These are phyloP conservation scores for Papilio demoleus DNA, from an alignment of 2,888 invertebrate species.

Conservation along the genomic window DNA sequence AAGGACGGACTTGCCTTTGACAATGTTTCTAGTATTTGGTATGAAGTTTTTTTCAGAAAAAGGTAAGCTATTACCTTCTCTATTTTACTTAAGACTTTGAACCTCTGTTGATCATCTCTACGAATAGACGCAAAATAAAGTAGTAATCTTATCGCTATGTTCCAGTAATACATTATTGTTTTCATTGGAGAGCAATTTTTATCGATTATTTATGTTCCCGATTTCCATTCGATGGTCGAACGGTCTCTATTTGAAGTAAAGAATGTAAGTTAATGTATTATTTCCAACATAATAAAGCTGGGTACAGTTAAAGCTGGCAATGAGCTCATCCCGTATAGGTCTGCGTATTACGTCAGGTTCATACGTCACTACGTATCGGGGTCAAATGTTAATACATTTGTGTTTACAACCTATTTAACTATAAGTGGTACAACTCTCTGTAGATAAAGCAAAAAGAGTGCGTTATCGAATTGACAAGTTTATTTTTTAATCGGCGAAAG, in stretches of 20 bases:
- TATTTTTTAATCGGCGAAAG: constrained; percentile 12
- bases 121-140: too few species aligned
- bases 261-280: constrained; percentile 42
- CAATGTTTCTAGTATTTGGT: too few species aligned
- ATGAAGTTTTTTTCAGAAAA: too few species aligned
- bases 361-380: constrained; percentile 74
- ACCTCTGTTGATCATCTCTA: too few species aligned
- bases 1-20: neutral
- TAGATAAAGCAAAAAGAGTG: constrained; percentile 43
- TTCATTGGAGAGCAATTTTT: too few species aligned
- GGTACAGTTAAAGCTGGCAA: constrained; percentile 57
- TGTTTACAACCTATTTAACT: constrained; percentile 72
- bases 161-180: too few species aligned
- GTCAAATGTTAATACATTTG: constrained; percentile 73
- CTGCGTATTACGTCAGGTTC: constrained; percentile 68
- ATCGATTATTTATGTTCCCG: too few species aligned
- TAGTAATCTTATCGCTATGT: too few species aligned
- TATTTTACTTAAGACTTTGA: too few species aligned
- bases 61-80: too few species aligned
- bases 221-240: too few species aligned
- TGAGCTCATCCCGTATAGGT: constrained; percentile 59
- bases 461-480: constrained; percentile 31
- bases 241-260: too few species aligned
- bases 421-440: constrained; percentile 43
- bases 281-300: constrained; percentile 56